Evolutionary conservation across 2,888 invertebrate genomes (phyloP), one percentile per base, ranked within the genome.

Genomic region (Lasioglossum lativentre): DNA sequence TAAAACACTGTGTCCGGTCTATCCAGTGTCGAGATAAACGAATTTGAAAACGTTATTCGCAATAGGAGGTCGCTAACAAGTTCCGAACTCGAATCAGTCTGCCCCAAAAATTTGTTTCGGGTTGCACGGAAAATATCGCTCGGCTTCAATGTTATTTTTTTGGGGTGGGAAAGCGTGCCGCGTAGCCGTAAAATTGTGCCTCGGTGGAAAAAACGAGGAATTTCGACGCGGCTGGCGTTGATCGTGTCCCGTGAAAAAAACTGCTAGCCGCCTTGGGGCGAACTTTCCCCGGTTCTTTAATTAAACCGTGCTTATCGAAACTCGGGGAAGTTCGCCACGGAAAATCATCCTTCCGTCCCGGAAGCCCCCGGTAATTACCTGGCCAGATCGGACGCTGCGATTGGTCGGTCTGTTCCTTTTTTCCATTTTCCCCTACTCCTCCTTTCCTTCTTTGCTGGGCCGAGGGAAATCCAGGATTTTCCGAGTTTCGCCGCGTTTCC

Each of bases 281-380:
- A 75, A 82, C 42, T 82, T 82, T 72, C 38, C 23, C 27, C 40
- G 71, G 45, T 27, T 45, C 73, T 82, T 79, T 73, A 79, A 82
- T 82, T 79, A 73, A 82, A 73, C 80, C 76, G 30, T 45, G 40
- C 78, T 73, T 73, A 72, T 82, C 82, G 66, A 63, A 72, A 79
- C 59, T 79, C 30, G 40, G 63, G 1, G 23, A 73, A 78, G 47
- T 82, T 82, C 30, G 45, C 12, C 40, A 12, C 78, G 70, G 70
- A 71, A 82, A 73, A 78, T 73, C 45, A 78, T 42, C 40, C 4
- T 52, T 40, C 27, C 70, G n/a, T 4, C 27, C 59, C 34, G n/a
- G 52, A 47, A 78, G 30, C 12, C n/a, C 40, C 66, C 45, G 16
- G 42, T 82, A 82, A 82, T 82, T 82, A 73, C 45, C 30, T 68